These are phyloP conservation scores for Mixornis gularis DNA, from an alignment of 2,113 vertebrate genomes.

Conservation along the genomic window DNA sequence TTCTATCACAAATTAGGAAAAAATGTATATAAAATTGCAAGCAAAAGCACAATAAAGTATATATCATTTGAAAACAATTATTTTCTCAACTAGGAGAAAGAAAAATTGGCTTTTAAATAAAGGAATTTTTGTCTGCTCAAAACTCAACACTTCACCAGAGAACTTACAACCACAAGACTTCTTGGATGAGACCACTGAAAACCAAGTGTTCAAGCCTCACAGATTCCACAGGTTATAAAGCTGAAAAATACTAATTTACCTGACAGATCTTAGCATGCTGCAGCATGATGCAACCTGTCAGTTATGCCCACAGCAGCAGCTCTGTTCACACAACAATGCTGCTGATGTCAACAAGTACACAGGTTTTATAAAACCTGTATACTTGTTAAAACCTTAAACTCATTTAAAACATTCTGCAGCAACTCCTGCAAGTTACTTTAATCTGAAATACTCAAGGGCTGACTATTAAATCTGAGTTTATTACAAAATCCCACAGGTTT, in stretches of 20 bases:
- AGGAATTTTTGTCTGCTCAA: not conserved
- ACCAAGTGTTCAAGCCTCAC: not conserved
- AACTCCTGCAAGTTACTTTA: not conserved
- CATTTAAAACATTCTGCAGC: not conserved
- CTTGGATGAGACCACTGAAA: not conserved
- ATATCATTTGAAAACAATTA: not conserved
- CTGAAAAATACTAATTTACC: not conserved
- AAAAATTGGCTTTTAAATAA: not conserved
- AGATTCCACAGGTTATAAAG: not conserved
- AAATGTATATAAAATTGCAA: not conserved
- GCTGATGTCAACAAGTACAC: fast-evolving
- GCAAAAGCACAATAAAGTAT: not conserved
- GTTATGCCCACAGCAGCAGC: not conserved
- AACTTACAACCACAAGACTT: not conserved
- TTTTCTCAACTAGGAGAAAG: not conserved
- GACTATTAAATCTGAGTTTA: not conserved
- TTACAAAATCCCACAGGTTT: not conserved
- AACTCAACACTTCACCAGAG: fast-evolving
- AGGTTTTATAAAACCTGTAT: not conserved
- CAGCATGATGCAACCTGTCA: not conserved
- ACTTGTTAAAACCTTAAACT: not conserved
- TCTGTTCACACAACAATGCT: not conserved
- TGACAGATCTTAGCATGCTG: not conserved
- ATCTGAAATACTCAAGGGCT: not conserved
- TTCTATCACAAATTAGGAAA: not conserved